Percentiles rank a stretch among this genome's conserved stretches.
Conservation (phyloP, 2,888 invertebrate genomes). For the Trisateles emortualis region DNA sequence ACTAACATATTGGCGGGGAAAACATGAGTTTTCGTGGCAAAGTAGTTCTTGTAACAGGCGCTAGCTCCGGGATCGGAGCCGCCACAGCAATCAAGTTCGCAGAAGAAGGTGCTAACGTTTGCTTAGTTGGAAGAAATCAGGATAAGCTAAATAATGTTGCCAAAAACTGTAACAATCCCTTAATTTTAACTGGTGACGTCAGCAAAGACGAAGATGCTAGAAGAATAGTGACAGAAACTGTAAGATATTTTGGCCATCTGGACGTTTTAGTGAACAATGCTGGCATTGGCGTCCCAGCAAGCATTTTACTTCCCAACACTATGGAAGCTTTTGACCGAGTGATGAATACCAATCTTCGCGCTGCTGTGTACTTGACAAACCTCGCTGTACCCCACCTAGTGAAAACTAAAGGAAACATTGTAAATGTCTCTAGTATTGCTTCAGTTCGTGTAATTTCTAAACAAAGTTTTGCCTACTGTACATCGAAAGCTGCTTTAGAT, state of each 20-base stretch:
- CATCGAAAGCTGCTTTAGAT: neutral
- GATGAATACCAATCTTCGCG: neutral
- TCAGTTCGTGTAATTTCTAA: neutral
- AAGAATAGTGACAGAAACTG: conserved; percentile 11
- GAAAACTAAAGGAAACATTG: neutral
- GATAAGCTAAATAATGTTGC: conserved; percentile 32
- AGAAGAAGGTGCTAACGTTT: conserved; percentile 39
- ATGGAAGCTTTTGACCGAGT: too few species aligned
- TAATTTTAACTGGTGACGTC: conserved; percentile 13
- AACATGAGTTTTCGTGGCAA: conserved; percentile 19
- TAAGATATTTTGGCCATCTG: conserved; percentile 13
- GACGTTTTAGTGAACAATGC: conserved; percentile 16
- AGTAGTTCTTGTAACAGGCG: conserved; percentile 46
- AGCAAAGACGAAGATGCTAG: conserved; percentile 16
- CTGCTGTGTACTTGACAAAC: neutral
- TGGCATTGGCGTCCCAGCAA: too few species aligned
- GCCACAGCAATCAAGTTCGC: conserved; percentile 37
- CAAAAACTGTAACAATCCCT: conserved; percentile 6
- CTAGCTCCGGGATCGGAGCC: conserved; percentile 49
- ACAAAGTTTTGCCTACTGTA: neutral
- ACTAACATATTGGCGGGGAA: too few species aligned
- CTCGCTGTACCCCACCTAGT: neutral
- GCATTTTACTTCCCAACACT: too few species aligned
- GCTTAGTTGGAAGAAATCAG: conserved; percentile 43
- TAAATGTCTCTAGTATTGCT: neutral